Conservation (phyloP, 2,797 vertebrate species). For the Enteromius radiatus region DNA sequence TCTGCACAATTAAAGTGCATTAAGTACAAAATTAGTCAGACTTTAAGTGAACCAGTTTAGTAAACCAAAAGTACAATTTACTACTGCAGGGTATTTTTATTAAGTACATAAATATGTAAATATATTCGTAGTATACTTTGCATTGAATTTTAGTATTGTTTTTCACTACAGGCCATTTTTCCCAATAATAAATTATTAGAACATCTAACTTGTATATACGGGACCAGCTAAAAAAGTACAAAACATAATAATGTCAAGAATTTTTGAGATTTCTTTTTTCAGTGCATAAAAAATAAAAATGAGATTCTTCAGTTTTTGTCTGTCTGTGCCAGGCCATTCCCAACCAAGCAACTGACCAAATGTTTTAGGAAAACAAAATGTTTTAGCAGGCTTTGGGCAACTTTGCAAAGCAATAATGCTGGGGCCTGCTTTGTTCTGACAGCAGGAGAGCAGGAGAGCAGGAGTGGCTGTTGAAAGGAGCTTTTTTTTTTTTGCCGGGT, state of each 20-base stretch:
- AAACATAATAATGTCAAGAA: background rate
- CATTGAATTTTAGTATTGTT: background rate
- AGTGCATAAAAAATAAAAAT: background rate
- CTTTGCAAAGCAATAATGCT: constrained; percentile 26
- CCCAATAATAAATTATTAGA: background rate
- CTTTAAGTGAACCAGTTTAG: background rate
- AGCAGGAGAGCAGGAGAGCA: constrained; percentile 70
- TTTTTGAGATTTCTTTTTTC: background rate
- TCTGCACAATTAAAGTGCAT: background rate
- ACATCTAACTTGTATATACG: background rate
- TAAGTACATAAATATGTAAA: background rate
- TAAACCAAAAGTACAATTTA: background rate
- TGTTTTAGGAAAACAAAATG: background rate
- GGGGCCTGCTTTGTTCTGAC: constrained; percentile 71
- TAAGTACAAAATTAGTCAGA: background rate
- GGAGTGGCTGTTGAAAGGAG: constrained; percentile 67
- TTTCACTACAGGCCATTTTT: background rate
- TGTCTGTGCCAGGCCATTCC: background rate
- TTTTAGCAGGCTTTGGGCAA: constrained; percentile 67
- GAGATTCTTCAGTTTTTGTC: background rate
- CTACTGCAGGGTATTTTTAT: background rate
- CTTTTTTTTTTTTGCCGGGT: constrained; percentile 70
- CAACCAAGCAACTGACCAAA: constrained; percentile 57
- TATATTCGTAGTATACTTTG: background rate
- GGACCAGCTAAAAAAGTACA: background rate